Percentiles rank a stretch among this genome's conserved stretches.
Conservation (phyloP, 2,888 invertebrate genomes). For the Bombylius major region DNA sequence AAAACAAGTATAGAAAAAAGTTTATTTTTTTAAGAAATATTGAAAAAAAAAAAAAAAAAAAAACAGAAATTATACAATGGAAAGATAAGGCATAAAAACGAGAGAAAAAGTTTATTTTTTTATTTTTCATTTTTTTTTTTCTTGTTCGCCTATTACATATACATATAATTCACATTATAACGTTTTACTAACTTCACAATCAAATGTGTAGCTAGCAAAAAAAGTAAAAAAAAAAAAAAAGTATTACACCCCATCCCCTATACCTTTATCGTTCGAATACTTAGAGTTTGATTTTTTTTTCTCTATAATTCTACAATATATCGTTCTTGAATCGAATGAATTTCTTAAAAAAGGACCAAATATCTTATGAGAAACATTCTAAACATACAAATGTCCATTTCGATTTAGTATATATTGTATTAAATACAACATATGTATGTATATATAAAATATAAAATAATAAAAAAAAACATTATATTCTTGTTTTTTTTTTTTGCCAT, state of each 20-base stretch:
- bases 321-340: not conserved
- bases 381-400: constrained; percentile 14
- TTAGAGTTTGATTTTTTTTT: too few species aligned
- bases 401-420: constrained; percentile 11
- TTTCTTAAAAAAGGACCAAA: not conserved
- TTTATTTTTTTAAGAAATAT: not conserved
- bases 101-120: not conserved
- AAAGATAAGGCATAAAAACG: not conserved
- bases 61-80: not conserved
- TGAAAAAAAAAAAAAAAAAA: not conserved
- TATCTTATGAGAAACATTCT: not conserved
- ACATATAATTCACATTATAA: too few species aligned
- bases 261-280: too few species aligned
- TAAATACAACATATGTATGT: not conserved
- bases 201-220: too few species aligned
- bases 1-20: too few species aligned
- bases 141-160: not conserved
- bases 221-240: too few species aligned
- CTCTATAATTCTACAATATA: too few species aligned
- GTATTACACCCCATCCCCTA: too few species aligned
- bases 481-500: constrained; percentile 3
- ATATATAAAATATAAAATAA: not conserved
- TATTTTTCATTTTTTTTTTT: not conserved
- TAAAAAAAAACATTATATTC: too few species aligned
- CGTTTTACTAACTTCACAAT: too few species aligned